Percentiles rank a stretch among this genome's conserved stretches.
These are phyloP conservation scores for Habrosyne pyritoides DNA, from an alignment of 2,888 invertebrate species.

Conservation along the genomic window DNA sequence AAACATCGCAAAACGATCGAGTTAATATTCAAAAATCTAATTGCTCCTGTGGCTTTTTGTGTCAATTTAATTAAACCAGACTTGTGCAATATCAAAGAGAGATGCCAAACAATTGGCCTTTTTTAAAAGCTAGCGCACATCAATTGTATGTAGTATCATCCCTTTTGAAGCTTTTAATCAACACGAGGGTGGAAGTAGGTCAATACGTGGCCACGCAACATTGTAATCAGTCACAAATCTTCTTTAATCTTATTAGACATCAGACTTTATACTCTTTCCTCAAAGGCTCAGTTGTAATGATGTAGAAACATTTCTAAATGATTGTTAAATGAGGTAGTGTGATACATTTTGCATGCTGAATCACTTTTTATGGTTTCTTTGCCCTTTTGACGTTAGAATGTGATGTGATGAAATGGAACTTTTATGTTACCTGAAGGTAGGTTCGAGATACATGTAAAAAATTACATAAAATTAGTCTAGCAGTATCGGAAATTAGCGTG, in stretches of 20 bases:
- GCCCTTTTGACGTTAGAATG: too few species aligned
- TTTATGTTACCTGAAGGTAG: too few species aligned
- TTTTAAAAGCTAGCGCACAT: neutral
- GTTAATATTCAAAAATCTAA: neutral
- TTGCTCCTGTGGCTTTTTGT: slow-evolving; percentile 7
- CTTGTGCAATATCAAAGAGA: neutral
- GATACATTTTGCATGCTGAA: too few species aligned
- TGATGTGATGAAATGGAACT: too few species aligned
- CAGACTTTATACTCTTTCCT: neutral
- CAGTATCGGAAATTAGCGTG: too few species aligned
- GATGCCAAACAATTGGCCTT: neutral
- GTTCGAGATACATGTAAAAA: too few species aligned
- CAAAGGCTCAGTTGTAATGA: neutral
- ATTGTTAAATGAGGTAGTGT: neutral
- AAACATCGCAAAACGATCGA: neutral
- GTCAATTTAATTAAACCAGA: neutral
- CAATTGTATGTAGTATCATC: neutral
- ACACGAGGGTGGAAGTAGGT: slow-evolving; percentile 24
- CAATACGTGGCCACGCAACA: slow-evolving; percentile 30
- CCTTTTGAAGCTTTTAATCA: slow-evolving; percentile 14
- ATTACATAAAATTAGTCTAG: too few species aligned
- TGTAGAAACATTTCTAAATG: neutral
- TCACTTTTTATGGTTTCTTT: too few species aligned
- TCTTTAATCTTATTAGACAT: slow-evolving; percentile 23
- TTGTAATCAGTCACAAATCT: slow-evolving; percentile 31